phyloP scores from a whole-genome alignment of 2,113 vertebrate genomes.

The Bambusicola thoracicus region DNA sequence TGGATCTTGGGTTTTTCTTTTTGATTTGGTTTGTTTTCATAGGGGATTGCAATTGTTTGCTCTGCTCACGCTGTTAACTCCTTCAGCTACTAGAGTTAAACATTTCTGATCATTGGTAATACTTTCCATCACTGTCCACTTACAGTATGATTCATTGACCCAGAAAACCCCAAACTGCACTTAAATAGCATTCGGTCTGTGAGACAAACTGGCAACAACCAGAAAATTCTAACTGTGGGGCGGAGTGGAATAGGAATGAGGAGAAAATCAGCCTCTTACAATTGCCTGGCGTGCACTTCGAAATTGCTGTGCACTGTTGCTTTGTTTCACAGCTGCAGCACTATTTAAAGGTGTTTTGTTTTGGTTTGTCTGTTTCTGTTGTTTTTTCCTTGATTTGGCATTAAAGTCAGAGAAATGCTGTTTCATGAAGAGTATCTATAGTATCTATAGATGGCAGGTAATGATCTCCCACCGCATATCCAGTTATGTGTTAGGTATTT shows the following conservation, averaged over 20 bases:
- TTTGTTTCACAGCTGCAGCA: constrained; percentile 60
- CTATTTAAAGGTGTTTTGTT: constrained; percentile 66
- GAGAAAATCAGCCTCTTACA: constrained; percentile 26
- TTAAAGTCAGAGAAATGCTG: background rate
- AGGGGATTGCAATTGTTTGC: constrained; percentile 19
- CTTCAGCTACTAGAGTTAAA: constrained; percentile 44
- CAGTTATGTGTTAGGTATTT: background rate
- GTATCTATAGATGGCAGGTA: background rate
- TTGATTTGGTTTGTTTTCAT: constrained; percentile 20
- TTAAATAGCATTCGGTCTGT: constrained; percentile 67
- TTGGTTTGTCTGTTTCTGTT: constrained; percentile 29
- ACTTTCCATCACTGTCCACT: constrained; percentile 68
- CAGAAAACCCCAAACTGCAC: constrained; percentile 62
- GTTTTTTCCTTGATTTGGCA: constrained; percentile 10
- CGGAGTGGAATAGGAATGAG: background rate
- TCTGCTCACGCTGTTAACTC: constrained; percentile 62
- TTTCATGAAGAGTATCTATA: background rate
- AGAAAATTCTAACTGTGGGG: constrained; percentile 33
- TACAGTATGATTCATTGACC: constrained; percentile 74
- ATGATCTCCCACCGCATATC: background rate
- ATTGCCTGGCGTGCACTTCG: background rate
- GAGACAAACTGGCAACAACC: constrained; percentile 62
- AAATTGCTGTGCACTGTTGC: constrained; percentile 41
- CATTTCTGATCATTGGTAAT: constrained; percentile 48
- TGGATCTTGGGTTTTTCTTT: background rate